Percentiles rank a stretch among this genome's conserved stretches.
These are phyloP conservation scores for Phasia obesa DNA, from an alignment of 2,888 invertebrate species.

Conservation along the genomic window DNA sequence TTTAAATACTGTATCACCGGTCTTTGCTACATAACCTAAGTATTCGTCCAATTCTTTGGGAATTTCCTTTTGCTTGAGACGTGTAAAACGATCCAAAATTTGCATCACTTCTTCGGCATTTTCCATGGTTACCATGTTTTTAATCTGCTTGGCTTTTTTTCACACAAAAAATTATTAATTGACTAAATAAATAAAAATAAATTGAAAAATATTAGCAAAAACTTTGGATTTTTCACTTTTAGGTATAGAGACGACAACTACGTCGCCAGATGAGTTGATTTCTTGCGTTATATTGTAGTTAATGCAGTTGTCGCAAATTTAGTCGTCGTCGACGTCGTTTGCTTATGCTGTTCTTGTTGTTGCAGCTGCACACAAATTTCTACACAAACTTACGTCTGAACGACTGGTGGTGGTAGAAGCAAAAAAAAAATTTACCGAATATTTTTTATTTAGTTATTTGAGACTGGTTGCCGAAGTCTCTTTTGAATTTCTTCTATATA, in stretches of 20 bases:
- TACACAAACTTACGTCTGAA: constrained; percentile 30
- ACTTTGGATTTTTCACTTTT: constrained; percentile 12
- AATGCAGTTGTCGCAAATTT: constrained; percentile 43
- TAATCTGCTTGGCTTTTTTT: constrained; percentile 1
- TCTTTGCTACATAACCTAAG: constrained; percentile 93
- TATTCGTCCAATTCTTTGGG: constrained; percentile 95
- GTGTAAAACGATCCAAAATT: constrained; percentile 91
- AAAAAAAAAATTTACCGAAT: constrained; percentile 15
- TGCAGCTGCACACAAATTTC: constrained; percentile 56
- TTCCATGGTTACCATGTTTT: constrained; percentile 85
- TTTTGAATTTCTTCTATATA: constrained; percentile 36
- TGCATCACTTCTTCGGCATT: constrained; percentile 93
- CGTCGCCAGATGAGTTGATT: constrained; percentile 27
- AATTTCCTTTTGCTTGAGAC: constrained; percentile 90
- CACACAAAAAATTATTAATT: constrained; percentile 19
- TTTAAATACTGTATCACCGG: constrained; percentile 96
- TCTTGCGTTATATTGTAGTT: constrained; percentile 11
- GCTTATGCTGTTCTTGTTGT: constrained; percentile 32
- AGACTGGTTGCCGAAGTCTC: constrained; percentile 42
- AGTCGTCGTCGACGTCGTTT: constrained; percentile 48
- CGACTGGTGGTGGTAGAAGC: constrained; percentile 26
- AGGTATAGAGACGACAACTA: constrained; percentile 58
- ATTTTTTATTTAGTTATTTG: no score
- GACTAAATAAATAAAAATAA: constrained; percentile 35
- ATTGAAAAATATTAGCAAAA: constrained; percentile 7